Percentiles rank a stretch among this genome's conserved stretches.
Conservation (phyloP, 2,797 vertebrate genomes). For the Rhinogobio ventralis region DNA sequence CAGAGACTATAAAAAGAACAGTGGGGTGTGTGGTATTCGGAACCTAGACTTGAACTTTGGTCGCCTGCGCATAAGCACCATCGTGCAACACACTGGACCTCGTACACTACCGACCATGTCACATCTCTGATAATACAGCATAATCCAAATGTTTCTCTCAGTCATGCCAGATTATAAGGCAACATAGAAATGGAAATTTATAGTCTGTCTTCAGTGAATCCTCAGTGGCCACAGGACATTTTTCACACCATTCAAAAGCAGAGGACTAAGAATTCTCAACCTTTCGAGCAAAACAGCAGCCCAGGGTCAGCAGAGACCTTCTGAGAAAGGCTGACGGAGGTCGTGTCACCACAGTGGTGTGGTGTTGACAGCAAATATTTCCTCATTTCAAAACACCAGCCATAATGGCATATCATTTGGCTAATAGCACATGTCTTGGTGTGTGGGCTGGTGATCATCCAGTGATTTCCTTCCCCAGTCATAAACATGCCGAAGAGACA, state of each 20-base stretch:
- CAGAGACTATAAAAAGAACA: not conserved
- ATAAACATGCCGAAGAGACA: not conserved
- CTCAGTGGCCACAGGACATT: not conserved
- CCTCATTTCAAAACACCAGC: conserved; percentile 26
- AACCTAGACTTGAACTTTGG: conserved; percentile 20
- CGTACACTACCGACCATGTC: not conserved
- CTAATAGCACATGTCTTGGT: not conserved
- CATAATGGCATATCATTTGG: not conserved
- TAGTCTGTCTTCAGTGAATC: not conserved
- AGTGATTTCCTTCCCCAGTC: not conserved
- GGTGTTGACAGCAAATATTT: conserved; percentile 33
- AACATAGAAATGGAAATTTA: conserved; percentile 6
- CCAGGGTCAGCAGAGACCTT: conserved; percentile 24
- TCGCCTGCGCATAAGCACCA: not conserved
- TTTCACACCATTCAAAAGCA: not conserved
- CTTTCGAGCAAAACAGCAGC: conserved; percentile 31
- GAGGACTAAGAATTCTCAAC: not conserved
- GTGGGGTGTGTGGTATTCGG: not conserved
- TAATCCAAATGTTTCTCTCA: not conserved
- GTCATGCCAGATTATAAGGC: not conserved
- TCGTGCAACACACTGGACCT: not conserved
- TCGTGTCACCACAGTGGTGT: conserved; percentile 7
- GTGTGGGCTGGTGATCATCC: conserved; percentile 19
- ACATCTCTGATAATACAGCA: not conserved
- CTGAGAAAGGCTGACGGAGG: conserved; percentile 18